phyloP scores from a whole-genome alignment of 37 sponge, comb jelly and placozoan genomes.

The Oopsacas minuta region DNA sequence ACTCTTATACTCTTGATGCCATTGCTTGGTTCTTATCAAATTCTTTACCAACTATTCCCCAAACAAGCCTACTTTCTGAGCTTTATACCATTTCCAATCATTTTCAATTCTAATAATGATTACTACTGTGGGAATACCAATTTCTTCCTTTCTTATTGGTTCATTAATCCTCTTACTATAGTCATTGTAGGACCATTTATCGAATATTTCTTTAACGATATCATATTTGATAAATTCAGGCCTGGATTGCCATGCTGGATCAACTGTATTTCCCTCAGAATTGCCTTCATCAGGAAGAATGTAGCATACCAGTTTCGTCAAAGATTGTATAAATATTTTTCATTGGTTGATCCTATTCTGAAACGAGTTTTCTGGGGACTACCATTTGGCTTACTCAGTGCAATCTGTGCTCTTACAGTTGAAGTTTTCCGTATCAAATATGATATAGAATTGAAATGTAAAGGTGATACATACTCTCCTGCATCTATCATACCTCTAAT shows the following conservation, averaged over 20 bases:
- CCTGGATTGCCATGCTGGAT: not conserved
- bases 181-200: not conserved
- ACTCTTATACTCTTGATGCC: not conserved
- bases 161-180: not conserved
- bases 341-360: not conserved
- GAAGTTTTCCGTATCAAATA: not conserved
- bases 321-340: not conserved
- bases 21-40: not conserved
- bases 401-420: not conserved
- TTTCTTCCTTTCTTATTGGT: not conserved
- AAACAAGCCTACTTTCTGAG: not conserved
- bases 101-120: not conserved
- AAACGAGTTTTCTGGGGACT: not conserved
- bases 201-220: not conserved
- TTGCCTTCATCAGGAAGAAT: not conserved
- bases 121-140: not conserved
- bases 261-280: not conserved
- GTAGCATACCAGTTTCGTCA: not conserved
- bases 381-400: not conserved
- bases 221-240: not conserved
- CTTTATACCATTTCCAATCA: not conserved
- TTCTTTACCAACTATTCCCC: not conserved
- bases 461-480: not conserved
- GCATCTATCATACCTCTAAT: not conserved
- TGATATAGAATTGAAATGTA: not conserved